Conservation (phyloP, 2,113 vertebrate genomes). For the Tylochromis polylepis region DNA sequence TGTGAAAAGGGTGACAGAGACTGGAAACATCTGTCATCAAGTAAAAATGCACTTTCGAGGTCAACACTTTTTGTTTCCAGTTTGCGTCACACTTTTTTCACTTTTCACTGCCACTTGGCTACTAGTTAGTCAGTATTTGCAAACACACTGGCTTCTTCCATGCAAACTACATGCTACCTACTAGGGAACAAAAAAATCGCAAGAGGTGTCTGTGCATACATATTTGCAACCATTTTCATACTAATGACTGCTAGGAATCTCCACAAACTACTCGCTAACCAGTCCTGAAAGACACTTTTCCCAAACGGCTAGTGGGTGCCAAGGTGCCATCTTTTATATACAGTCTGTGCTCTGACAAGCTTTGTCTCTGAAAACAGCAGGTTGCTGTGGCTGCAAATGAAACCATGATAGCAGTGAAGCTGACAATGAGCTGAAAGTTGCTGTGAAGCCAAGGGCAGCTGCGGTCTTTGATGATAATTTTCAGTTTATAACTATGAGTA, state of each 20-base stretch:
- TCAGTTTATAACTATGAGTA: neutral
- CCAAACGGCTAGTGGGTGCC: neutral
- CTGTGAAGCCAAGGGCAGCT: neutral
- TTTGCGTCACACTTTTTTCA: no score
- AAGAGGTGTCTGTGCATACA: rapidly evolving
- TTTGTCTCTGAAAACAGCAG: neutral
- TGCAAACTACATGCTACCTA: neutral
- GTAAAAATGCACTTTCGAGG: neutral
- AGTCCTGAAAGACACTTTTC: neutral
- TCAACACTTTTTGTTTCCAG: neutral
- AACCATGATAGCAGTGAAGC: neutral
- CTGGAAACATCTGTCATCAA: neutral
- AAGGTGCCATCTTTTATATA: neutral
- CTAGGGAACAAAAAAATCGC: neutral
- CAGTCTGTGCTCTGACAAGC: neutral
- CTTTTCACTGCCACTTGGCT: neutral
- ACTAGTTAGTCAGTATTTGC: neutral
- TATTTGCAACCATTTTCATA: neutral
- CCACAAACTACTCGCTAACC: neutral
- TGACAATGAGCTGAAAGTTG: neutral
- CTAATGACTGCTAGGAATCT: neutral
- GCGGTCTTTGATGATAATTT: neutral
- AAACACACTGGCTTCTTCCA: neutral
- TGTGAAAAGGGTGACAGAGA: neutral
- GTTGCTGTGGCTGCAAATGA: neutral